Evolutionary conservation across 1,140 invertebrate species (phyloP), one percentile per base, ranked within the genome.

Genomic region (Platorchestia sp.): DNA sequence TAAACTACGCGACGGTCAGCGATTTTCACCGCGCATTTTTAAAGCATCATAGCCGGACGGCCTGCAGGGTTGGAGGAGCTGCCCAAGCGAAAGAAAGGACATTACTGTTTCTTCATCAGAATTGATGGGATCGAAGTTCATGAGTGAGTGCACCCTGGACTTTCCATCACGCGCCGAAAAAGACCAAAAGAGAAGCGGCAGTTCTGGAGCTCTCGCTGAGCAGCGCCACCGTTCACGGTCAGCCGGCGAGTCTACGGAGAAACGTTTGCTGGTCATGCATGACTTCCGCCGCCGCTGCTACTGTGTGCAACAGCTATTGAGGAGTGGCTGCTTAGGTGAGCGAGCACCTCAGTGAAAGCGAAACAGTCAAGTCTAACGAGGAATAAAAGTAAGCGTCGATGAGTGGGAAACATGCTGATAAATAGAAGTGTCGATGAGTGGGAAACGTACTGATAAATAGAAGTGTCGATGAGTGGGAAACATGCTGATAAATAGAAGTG

Each of bases 91-190:
- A 75, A 75, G 59, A 75, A 75, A 75, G 59, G 7, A 1, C 27
- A 75, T 36, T 10, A 75, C 59, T 75, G 3, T 36, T 19, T 36
- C 19, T 75, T 36, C 1, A 14, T 10, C 36, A 19, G 3, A 75
- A 75, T 75, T 75, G 27, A 75, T 75, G 59, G 27, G 27, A 75
- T 44, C 87, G 43, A 89, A 89, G 87, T 89, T 89, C 87, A 89
- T 44, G 87, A 89, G 41, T 44, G 87, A 27, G 27, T 89, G 41
- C 87, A 89, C 87, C 87, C 47, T 36, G 59, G 59, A 89, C 87
- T 89, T 89, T 89, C 87, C 41, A 42, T 89, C 87, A 89, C 87
- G 87, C 87, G 87, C 87, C 41, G 87, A 41, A 89, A 44, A 89
- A 75, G 59, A 19, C 59, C 59, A 36, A 89, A 43, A 41, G 87